These are phyloP conservation scores for Spisula solida DNA, from an alignment of 2,888 invertebrate genomes.

Conservation along the genomic window DNA sequence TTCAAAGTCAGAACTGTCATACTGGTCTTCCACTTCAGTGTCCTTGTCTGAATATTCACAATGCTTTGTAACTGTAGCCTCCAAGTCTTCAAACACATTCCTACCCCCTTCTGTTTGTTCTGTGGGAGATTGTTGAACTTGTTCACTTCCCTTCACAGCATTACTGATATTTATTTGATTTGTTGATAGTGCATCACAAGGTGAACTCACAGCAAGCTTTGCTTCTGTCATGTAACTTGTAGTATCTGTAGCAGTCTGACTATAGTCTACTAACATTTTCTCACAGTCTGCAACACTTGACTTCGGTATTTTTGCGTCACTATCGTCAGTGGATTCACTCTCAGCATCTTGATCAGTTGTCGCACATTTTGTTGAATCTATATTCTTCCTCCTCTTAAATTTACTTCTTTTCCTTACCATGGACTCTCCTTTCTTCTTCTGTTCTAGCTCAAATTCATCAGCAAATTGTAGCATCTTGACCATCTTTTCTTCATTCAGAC, in stretches of 20 bases:
- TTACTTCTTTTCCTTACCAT: background rate
- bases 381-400: background rate
- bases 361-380: background rate
- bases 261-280: background rate
- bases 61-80: background rate
- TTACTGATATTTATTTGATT: no score
- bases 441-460: conserved; percentile 22
- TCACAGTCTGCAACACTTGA: background rate
- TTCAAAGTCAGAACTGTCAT: conserved; percentile 51
- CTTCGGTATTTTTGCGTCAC: background rate
- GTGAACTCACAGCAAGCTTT: background rate
- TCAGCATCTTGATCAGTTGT: background rate
- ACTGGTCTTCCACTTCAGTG: conserved; percentile 26
- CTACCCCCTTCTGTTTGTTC: background rate
- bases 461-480: conserved; percentile 34
- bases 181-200: background rate
- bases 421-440: background rate
- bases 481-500: conserved; percentile 43
- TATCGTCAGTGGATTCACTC: background rate
- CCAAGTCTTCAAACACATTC: conserved; percentile 26
- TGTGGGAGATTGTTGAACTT: background rate
- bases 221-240: background rate
- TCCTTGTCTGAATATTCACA: background rate
- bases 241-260: background rate
- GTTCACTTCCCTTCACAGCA: background rate